Base-by-base conservation (phyloP, 2,113 vertebrate species). In the Platanista minor region DNA sequence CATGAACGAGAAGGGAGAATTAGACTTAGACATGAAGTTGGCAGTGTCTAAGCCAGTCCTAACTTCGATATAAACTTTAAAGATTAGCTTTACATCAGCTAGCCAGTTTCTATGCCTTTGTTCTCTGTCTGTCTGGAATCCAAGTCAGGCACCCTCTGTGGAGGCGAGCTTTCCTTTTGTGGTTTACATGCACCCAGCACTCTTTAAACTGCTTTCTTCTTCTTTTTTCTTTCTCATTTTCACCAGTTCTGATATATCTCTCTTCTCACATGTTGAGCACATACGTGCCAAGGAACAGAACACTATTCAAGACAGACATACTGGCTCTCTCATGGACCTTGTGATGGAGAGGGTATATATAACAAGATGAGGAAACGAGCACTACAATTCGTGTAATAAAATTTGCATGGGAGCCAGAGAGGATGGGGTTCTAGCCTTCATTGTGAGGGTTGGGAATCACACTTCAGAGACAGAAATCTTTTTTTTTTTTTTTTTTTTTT, bases 271-370 rank as follows among this genome's bases (percentile, higher is more conserved):
- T 5, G 36, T n/a, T 64, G 83, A 41, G 39, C 5, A 36, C 25
- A 27, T 72, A 4, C 0, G 0, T 78, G 23, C 7, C 33, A 10
- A 59, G 25, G 62, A 10, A 57, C 5, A 66, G 46, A 74, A 33
- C 6, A 5, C 25, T 46, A 23, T 39, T 89, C 17, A 61, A 23
- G 23, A 52, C 31, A 21, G 64, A 69, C 46, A 5, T n/a, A 13
- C 29, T 59, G 1, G 7, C 5, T 17, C 36, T 31, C 6, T 18
- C 2, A 5, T 36, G n/a, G 41, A 43, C 6, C 39, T 61, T 46
- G 14, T 1, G 1, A 18, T 46, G 0, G 0, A 14, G 33, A 52
- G 27, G 46, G 8, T 5, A 20, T 57, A 15, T 57, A 10, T n/a
- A 57, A n/a, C n/a, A 20, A 20, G 39, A 6, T 3, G 5, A 66